phyloP scores from a whole-genome alignment of 2,797 vertebrate genomes.

The Allobates femoralis region DNA sequence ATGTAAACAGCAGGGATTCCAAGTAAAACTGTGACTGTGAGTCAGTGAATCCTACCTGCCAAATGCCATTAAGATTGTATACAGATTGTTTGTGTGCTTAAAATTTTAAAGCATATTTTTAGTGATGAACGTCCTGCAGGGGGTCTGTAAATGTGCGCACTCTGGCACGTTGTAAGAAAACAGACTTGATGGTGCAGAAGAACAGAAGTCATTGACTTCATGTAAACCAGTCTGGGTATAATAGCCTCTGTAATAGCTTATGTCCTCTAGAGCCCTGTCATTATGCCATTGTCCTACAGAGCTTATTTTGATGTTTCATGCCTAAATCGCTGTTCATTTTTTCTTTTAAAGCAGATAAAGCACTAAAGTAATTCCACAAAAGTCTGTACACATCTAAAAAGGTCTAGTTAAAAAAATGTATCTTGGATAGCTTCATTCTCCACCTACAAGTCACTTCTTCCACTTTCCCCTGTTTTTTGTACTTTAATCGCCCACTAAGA shows the following conservation, averaged over 20 bases:
- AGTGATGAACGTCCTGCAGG: background rate
- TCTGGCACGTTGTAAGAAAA: slow-evolving; percentile 27
- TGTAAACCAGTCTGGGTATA: slow-evolving; percentile 26
- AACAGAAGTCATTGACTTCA: slow-evolving; percentile 12
- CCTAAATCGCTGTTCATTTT: background rate
- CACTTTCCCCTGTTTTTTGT: no score
- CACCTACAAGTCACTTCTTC: no score
- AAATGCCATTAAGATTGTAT: background rate
- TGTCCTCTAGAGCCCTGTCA: slow-evolving; percentile 3
- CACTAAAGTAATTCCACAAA: background rate
- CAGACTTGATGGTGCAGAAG: slow-evolving; percentile 1
- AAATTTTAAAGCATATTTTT: background rate
- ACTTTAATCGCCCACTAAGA: no score
- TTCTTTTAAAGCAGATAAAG: background rate
- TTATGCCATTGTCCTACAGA: slow-evolving; percentile 14
- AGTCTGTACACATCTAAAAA: no score
- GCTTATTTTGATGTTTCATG: background rate
- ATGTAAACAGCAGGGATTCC: background rate
- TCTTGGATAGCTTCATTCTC: no score
- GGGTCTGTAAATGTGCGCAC: background rate
- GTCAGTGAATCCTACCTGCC: background rate
- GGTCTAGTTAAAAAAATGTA: no score
- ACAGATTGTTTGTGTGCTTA: background rate
- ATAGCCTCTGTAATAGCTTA: slow-evolving; percentile 24
- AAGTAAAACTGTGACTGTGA: background rate